phyloP scores from a whole-genome alignment of 2,113 vertebrate species.

The Zapus hudsonius region DNA sequence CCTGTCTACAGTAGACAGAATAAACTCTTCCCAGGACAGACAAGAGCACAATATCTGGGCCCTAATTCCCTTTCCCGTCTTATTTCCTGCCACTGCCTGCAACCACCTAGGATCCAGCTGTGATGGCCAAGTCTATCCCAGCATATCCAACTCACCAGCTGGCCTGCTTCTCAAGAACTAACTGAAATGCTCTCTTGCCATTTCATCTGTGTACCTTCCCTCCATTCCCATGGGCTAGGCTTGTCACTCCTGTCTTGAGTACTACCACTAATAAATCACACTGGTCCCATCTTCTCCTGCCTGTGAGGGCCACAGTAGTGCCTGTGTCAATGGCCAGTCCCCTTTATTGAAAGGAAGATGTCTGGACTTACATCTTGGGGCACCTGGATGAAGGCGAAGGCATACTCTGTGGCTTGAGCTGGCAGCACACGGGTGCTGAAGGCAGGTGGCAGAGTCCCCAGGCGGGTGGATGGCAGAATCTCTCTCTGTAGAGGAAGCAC shows the following conservation, averaged over 20 bases:
- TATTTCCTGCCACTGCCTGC: neutral
- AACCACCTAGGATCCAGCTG: too few relatives aligned
- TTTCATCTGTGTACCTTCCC: neutral
- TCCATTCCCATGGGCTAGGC: neutral
- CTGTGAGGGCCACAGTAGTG: neutral
- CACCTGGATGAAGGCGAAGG: conserved; percentile 94
- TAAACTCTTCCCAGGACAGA: neutral
- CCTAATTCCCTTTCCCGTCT: neutral
- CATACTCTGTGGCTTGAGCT: conserved; percentile 93
- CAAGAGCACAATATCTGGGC: neutral
- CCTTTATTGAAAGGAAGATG: neutral
- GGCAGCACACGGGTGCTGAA: conserved; percentile 92
- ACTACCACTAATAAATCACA: neutral
- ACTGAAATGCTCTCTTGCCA: neutral
- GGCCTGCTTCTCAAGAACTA: neutral
- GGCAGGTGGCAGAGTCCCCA: conserved; percentile 91
- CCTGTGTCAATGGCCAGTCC: neutral
- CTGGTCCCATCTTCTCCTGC: neutral
- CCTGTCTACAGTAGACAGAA: neutral
- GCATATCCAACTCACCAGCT: neutral
- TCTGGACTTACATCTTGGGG: conserved; percentile 92
- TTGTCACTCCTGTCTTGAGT: neutral
- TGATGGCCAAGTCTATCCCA: neutral
- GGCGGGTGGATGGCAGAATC: conserved; percentile 89
- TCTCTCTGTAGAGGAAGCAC: conserved; percentile 88